Percentiles rank a stretch among this genome's conserved stretches.
Evolutionary conservation across 2,888 invertebrate species (phyloP).

Genomic region (Tridacna gigas): DNA sequence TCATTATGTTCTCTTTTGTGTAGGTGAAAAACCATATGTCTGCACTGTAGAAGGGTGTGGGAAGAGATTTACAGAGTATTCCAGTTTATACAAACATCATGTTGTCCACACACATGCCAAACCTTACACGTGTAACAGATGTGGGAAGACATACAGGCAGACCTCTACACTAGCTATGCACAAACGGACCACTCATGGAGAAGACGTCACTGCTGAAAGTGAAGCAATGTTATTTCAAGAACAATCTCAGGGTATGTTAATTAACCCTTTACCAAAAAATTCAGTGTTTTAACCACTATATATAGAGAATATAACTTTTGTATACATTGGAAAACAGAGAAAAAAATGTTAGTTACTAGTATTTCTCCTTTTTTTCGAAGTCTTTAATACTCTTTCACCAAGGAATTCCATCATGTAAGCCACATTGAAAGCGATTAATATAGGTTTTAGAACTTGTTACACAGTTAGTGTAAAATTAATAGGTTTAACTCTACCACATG

Average conservation of each 20-base stretch:
- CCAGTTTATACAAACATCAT: conserved; percentile 89
- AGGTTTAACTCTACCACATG: no score
- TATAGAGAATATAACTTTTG: no score
- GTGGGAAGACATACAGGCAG: conserved; percentile 88
- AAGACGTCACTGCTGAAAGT: conserved; percentile 75
- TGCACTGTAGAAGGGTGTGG: conserved; percentile 88
- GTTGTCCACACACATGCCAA: conserved; percentile 88
- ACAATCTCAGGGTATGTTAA: conserved; percentile 51
- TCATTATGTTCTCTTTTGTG: conserved; percentile 9
- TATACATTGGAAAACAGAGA: no score
- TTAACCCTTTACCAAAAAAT: not conserved
- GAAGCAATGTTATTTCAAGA: conserved; percentile 72
- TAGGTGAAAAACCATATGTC: conserved; percentile 88
- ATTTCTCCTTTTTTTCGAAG: no score
- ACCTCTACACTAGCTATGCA: conserved; percentile 88
- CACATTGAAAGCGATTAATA: no score
- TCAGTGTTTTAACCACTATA: no score
- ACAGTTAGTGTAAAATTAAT: no score
- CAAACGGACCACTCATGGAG: conserved; percentile 87
- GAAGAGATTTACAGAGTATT: conserved; percentile 90
- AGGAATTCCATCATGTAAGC: no score
- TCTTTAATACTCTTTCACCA: no score
- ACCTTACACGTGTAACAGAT: conserved; percentile 88
- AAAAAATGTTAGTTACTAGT: no score
- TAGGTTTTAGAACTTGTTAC: no score